Conservation (phyloP, 2,797 vertebrate species). For the Scyliorhinus canicula region DNA sequence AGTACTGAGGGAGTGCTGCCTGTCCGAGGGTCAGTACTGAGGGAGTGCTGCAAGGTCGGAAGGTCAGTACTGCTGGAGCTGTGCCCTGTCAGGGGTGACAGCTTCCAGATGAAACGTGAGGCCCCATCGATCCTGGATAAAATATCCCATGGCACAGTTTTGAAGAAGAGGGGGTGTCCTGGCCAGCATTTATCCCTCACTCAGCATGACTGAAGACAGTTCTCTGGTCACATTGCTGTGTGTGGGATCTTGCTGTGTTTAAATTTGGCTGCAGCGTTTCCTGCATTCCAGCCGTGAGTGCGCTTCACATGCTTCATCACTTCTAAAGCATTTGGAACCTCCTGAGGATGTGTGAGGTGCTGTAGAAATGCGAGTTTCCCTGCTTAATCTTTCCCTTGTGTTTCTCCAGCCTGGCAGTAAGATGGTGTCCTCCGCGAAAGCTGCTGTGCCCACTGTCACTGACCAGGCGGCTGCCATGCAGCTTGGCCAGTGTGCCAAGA, state of each 20-base stretch:
- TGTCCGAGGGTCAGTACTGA: too few species aligned
- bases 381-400: conserved; percentile 33
- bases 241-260: background rate
- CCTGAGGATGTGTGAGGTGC: background rate
- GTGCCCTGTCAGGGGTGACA: background rate
- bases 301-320: background rate
- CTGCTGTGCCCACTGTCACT: conserved; percentile 86
- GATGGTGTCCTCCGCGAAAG: conserved; percentile 94
- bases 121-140: background rate
- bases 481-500: conserved; percentile 93
- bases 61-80: background rate
- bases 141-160: too few species aligned
- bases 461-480: conserved; percentile 98
- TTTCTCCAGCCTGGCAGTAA: conserved; percentile 83
- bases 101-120: background rate
- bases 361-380: background rate
- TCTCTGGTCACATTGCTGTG: background rate
- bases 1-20: too few species aligned
- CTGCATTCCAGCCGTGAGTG: background rate
- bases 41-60: too few species aligned
- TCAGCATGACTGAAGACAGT: rapidly evolving
- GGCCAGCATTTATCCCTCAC: background rate
- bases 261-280: background rate
- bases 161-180: too few species aligned
- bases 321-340: background rate